Percentiles rank a stretch among this genome's conserved stretches.
phyloP scores from a whole-genome alignment of 2,888 invertebrate genomes.

The Leucoma salicis region DNA sequence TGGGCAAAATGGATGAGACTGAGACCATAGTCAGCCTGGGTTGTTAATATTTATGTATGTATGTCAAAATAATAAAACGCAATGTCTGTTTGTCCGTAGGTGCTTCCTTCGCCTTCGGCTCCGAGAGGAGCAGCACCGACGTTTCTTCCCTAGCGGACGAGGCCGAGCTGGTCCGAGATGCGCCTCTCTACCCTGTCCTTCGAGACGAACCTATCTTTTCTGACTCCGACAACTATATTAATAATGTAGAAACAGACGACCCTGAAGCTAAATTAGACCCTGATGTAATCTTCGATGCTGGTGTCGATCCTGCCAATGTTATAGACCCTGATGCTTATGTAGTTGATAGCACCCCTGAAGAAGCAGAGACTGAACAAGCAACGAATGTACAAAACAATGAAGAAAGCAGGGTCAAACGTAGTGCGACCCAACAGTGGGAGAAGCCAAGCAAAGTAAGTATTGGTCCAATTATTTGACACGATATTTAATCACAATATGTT shows the following conservation, averaged over 20 bases:
- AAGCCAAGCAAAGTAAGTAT: slow-evolving; percentile 52
- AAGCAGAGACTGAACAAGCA: slow-evolving; percentile 45
- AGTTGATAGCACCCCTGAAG: not conserved
- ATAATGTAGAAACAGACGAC: not conserved
- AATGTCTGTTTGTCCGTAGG: slow-evolving; percentile 41
- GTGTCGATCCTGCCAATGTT: not conserved
- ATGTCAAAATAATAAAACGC: not conserved
- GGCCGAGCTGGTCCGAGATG: slow-evolving; percentile 61
- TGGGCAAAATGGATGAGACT: no score
- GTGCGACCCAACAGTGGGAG: slow-evolving; percentile 58
- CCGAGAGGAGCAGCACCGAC: slow-evolving; percentile 58
- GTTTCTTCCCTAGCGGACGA: slow-evolving; percentile 42
- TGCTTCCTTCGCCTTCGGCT: slow-evolving; percentile 38
- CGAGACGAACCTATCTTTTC: slow-evolving; percentile 23
- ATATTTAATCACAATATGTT: no score
- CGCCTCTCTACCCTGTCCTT: slow-evolving; percentile 58
- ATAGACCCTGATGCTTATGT: not conserved
- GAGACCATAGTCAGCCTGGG: no score
- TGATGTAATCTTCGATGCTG: not conserved
- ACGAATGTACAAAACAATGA: slow-evolving; percentile 41
- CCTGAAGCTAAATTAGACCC: not conserved
- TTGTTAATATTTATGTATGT: no score
- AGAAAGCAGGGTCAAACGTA: slow-evolving; percentile 53
- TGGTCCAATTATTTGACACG: no score
- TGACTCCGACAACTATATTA: not conserved